phyloP scores from a whole-genome alignment of 2,888 invertebrate genomes.

The Lycia hirtaria region DNA sequence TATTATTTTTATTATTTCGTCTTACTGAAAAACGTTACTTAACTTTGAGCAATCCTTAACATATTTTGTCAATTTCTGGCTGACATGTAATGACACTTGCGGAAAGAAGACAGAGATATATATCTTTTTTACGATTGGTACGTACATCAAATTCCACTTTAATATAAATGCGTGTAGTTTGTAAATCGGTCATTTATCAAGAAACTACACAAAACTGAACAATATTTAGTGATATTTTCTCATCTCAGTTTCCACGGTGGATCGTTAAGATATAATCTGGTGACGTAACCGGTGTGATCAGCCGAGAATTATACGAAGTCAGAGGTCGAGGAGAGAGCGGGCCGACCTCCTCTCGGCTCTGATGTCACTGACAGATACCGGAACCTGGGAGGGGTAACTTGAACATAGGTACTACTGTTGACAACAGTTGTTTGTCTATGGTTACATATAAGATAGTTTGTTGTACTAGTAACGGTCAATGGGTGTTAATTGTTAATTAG shows the following conservation, averaged over 20 bases:
- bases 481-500: too few relatives aligned
- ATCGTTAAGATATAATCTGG: slow-evolving; percentile 19
- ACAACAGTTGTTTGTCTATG: background rate
- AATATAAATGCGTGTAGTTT: background rate
- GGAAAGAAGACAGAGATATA: too few relatives aligned
- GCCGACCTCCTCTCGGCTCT: slow-evolving; percentile 45
- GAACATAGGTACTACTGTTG: slow-evolving; percentile 9
- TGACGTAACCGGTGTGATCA: slow-evolving; percentile 48
- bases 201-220: too few relatives aligned
- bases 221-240: slow-evolving; percentile 11
- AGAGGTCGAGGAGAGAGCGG: slow-evolving; percentile 69
- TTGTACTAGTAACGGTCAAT: too few relatives aligned
- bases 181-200: background rate
- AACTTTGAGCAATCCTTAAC: too few relatives aligned
- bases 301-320: slow-evolving; percentile 50
- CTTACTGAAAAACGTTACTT: too few relatives aligned
- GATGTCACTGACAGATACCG: slow-evolving; percentile 45
- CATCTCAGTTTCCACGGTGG: slow-evolving; percentile 12
- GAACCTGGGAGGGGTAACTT: slow-evolving; percentile 37
- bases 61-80: too few relatives aligned
- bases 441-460: too few relatives aligned
- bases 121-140: too few relatives aligned
- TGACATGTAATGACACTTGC: too few relatives aligned
- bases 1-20: too few relatives aligned
- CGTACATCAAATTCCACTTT: too few relatives aligned